Base-by-base conservation (phyloP, 2,113 vertebrate species). In the Phalacrocorax brasilianus region DNA sequence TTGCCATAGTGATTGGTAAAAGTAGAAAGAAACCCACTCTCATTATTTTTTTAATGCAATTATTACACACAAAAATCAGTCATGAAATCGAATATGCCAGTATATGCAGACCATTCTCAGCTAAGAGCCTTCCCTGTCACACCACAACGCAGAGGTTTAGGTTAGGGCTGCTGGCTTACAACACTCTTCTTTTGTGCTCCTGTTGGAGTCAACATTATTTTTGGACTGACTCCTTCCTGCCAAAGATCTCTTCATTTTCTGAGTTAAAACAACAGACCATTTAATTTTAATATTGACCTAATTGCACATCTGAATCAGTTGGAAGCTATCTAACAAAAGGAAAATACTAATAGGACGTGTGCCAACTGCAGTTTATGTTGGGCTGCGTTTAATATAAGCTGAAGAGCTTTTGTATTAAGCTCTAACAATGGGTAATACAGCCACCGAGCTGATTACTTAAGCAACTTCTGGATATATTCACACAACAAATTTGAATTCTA, bases 401-500 rank as follows among this genome's bases (percentile, higher is more conserved):
- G 97, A 74, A 92, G 96, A 92, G 97, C 96, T 97, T 97, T 96
- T 93, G 97, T 96, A 85, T 93, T 95, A 89, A 92, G 96, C 97
- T 96, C 95, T 92, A 87, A 94, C 94, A 96, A 95, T 93, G 86
- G 92, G 68, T 94, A 93, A 94, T 87, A 77, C 88, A 87, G 95
- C 87, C 56, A 3, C 67, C 6, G 72, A 93, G 95, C 97, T 97
- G 97, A 98, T 97, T 96, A 91, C 96, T 97, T 78, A 94, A 81
- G 96, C 97, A 91, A 92, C 95, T 98, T 97, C 93, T 94, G 96
- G 97, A 95, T 91, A 84, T 82, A 84, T 88, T 95, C 93, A 42
- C 82, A 59, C 27, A 63, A 96, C 86, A 97, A 71, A 98, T 98
- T 98, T 97, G 96, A 97, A 98, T 98, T 97, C 96, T 95, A 97